Evolutionary conservation across 2,113 vertebrate genomes (phyloP).

Genomic region (human): DNA sequence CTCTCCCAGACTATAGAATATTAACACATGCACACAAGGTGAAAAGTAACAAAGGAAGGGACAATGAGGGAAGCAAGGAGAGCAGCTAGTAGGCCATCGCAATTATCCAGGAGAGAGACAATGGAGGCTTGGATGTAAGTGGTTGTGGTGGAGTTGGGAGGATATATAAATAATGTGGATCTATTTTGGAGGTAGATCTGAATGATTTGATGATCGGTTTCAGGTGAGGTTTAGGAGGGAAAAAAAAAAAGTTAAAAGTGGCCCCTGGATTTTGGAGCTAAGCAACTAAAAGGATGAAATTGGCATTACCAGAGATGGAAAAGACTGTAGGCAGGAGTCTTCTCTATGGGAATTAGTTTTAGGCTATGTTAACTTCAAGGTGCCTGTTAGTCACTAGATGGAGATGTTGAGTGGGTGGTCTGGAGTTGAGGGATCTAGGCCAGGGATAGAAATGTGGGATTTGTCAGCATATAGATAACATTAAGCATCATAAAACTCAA

Average conservation of each 20-base stretch:
- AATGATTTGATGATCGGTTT: neutral
- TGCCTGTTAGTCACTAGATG: neutral
- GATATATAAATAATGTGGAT: neutral
- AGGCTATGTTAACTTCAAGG: neutral
- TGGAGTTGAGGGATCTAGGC: neutral
- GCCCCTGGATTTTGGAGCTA: neutral
- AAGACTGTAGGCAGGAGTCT: neutral
- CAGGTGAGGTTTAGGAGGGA: neutral
- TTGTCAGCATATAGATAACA: neutral
- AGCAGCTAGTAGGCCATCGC: neutral
- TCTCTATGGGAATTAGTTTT: slow-evolving; percentile 11
- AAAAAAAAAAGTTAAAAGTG: neutral
- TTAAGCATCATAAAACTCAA: neutral
- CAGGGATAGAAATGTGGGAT: neutral
- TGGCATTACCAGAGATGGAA: neutral
- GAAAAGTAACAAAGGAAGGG: neutral
- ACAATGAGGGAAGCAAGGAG: neutral
- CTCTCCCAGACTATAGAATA: neutral
- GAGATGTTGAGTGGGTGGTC: neutral
- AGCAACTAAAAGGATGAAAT: neutral
- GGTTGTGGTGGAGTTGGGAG: neutral
- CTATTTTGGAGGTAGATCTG: neutral
- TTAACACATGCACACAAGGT: neutral
- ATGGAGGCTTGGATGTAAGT: neutral
- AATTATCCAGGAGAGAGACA: neutral